Conservation (phyloP, 2,888 invertebrate species). For the Opisthograptis luteolata region DNA sequence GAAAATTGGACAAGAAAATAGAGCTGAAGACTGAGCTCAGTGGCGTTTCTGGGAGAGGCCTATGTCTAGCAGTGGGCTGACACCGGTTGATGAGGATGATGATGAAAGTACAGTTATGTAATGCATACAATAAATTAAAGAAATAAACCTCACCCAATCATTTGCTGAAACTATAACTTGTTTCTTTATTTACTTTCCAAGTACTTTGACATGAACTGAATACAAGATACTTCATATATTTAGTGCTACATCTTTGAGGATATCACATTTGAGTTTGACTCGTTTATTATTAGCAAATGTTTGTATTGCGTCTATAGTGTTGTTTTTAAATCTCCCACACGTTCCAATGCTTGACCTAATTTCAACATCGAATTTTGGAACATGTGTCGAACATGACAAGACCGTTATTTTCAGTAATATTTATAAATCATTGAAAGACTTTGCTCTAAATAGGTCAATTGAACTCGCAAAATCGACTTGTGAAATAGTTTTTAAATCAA, state of each 20-base stretch:
- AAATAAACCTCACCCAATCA: no score
- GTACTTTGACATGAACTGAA: no score
- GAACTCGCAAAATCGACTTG: slow-evolving; percentile 1
- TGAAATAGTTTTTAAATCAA: not conserved
- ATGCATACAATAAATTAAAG: no score
- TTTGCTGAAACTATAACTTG: no score
- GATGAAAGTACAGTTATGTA: no score
- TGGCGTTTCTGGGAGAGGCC: no score
- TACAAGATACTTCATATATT: not conserved
- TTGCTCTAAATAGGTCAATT: slow-evolving; percentile 31
- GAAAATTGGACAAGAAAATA: no score
- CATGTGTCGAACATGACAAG: slow-evolving; percentile 49
- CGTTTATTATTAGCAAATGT: slow-evolving; percentile 30
- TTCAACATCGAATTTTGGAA: slow-evolving; percentile 54
- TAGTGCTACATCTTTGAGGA: slow-evolving; percentile 4
- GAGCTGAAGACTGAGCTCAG: no score
- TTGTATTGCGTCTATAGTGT: slow-evolving; percentile 43
- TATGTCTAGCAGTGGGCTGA: no score
- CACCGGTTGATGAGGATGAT: no score
- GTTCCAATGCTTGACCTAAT: slow-evolving; percentile 60
- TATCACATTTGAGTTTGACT: slow-evolving; percentile 5
- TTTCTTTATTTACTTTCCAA: no score
- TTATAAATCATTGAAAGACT: slow-evolving; percentile 3
- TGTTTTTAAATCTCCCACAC: slow-evolving; percentile 55
- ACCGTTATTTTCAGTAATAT: slow-evolving; percentile 29